These are phyloP conservation scores for Cyanoliseus patagonus DNA, from an alignment of 2,113 vertebrate genomes.

Conservation along the genomic window DNA sequence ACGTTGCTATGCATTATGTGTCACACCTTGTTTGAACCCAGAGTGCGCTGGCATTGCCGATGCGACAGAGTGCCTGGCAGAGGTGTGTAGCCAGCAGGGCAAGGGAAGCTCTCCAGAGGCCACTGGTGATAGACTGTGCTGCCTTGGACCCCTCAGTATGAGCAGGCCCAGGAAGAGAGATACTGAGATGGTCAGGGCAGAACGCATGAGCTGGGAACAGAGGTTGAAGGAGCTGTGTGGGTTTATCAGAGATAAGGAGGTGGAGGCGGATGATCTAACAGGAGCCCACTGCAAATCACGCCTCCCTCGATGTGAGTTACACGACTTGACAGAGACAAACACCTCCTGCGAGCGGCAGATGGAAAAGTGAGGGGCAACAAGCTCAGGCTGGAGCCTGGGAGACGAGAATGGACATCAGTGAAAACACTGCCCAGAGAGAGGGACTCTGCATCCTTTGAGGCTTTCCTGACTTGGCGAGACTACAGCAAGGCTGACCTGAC, in stretches of 20 bases:
- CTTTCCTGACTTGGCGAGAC: background rate
- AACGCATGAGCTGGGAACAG: rapidly evolving
- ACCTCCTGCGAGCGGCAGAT: background rate
- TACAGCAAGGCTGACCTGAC: background rate
- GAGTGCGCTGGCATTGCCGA: rapidly evolving
- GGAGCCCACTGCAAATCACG: rapidly evolving
- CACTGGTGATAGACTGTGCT: rapidly evolving
- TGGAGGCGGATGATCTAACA: background rate
- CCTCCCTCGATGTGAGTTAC: background rate
- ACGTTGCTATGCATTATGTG: background rate
- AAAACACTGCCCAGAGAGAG: background rate
- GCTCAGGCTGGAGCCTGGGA: background rate
- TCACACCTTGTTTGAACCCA: background rate
- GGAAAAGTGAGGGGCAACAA: background rate
- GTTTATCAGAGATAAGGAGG: background rate
- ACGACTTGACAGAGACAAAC: background rate
- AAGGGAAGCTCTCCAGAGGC: background rate
- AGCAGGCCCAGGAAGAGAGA: background rate
- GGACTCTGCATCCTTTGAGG: background rate
- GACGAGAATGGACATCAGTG: background rate
- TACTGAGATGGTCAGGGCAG: background rate
- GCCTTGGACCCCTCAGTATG: background rate
- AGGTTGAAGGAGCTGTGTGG: background rate
- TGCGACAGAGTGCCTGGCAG: background rate
- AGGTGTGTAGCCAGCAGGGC: rapidly evolving